Evolutionary conservation across 2,113 vertebrate genomes (phyloP), one percentile per base, ranked within the genome.

Genomic region (Corydoras maculifer): DNA sequence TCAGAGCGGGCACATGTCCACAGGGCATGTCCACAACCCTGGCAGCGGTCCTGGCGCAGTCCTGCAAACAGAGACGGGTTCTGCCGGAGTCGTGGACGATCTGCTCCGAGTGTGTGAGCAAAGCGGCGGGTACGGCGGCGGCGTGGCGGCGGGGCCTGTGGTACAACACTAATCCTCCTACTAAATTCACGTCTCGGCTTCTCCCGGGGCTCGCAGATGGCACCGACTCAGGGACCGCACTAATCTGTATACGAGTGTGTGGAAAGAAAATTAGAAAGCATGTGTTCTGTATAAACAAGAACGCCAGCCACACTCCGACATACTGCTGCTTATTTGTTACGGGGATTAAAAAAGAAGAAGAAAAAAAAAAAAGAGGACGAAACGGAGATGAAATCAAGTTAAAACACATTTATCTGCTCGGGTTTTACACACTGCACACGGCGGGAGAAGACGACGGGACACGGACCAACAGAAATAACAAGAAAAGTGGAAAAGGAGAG

Each of bases 101-200:
- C 11, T 53, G 1, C 9, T 1, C 1, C 11, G 13, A 53, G 51
- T 2, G 13, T 53, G 9, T 53, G 51, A 53, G 13, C 9, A 53
- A 53, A 14, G 51, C 51, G 11, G 51, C 9, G 51, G 51, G 55
- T 62, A 69, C 49, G 35, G 5, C 15, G 66, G 55, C 13, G 15
- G 53, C 13, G 25, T 18, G 30, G 58, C 18, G 35, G 14, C 32
- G 55, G 14, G 14, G 35, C 54, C 29, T 60, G 32, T 9, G 62
- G 31, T 57, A 70, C 60, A 58, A 69, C 51, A 53, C 58, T 75
- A 77, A 75, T 75, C 70, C 69, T 18, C 58, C 54, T 18, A 30
- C 69, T 75, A 61, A 68, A 75, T 67, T 65, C 78, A 67, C 50
- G 43, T 75, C 74, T 80, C 69, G 35, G 58, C 67, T 75, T 49